A percentile compares a stretch with the other conserved stretches of the same genome.
Conservation (phyloP, 2,888 invertebrate genomes). For the Meganola albula region DNA sequence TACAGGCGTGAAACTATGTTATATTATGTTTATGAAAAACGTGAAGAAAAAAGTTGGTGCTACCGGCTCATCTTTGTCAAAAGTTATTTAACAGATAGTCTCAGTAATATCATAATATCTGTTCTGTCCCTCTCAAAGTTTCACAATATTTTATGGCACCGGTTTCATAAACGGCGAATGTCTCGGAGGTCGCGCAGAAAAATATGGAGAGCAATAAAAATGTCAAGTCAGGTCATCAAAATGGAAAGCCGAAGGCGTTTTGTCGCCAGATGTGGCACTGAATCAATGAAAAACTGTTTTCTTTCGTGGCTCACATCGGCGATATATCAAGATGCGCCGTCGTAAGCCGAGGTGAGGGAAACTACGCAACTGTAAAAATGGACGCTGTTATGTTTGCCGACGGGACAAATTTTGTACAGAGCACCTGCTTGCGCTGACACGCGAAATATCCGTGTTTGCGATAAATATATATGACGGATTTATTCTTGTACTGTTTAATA, state of each 20-base stretch:
- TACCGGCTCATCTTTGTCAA: conserved; percentile 38
- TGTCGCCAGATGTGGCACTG: conserved; percentile 74
- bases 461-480: conserved; percentile 36
- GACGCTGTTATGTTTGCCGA: conserved; percentile 56
- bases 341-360: conserved; percentile 28
- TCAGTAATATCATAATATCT: conserved; percentile 63
- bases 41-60: conserved; percentile 29
- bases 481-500: conserved; percentile 43
- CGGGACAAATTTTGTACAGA: conserved; percentile 55
- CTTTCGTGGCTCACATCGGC: conserved; percentile 62
- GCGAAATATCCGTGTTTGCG: conserved; percentile 42
- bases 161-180: conserved; percentile 56
- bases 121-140: conserved; percentile 60
- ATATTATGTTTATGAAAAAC: no score
- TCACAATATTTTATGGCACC: conserved; percentile 68
- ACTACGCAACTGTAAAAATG: conserved; percentile 49
- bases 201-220: conserved; percentile 75
- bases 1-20: no score
- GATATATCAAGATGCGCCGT: conserved; percentile 59
- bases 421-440: conserved; percentile 59
- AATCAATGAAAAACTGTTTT: conserved; percentile 77
- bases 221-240: conserved; percentile 78
- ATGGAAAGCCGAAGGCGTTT: conserved; percentile 73
- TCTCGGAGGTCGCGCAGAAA: conserved; percentile 63
- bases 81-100: conserved; percentile 56